Evolutionary conservation across 2,113 vertebrate species (phyloP), one percentile per base, ranked within the genome.

Genomic region (Xiphias gladius): DNA sequence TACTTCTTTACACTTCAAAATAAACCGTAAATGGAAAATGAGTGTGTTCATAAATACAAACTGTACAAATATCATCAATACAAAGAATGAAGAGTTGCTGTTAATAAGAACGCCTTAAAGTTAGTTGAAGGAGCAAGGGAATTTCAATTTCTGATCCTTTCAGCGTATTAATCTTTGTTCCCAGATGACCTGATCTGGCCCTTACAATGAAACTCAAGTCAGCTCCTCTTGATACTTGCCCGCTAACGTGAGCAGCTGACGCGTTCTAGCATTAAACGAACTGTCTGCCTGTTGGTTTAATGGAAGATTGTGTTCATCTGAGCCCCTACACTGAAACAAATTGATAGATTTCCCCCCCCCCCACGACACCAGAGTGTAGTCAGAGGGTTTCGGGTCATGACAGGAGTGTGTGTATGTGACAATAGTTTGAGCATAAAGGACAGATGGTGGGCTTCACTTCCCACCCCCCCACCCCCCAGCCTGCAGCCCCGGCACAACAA

Each of bases 381-480:
- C 46, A 59, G 55, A 55, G 35, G 17, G 70, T 32, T 13, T 66
- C 73, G 73, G 81, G 84, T 86, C 76, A 77, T 28, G 68, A 61
- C 9, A 59, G 69, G 66, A 46, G 75, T 79, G 79, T 74, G 80
- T 73, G 77, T 64, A 52, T 4, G 43, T 63, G 75, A 94, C 92
- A 94, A 94, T 92, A 54, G 91, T 88, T 76, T 52, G 54, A 82
- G 20, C 59, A 87, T 73, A 92, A 94, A 83, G 86, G 89, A 88
- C 92, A 93, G 91, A 94, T 93, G 94, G 93, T 85, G 82, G 84
- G 85, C 76, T 75, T 64, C 83, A 85, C 76, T 82, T 77, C 78
- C 66, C 69, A 28, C 74, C 83, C 79, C 26, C 30, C 74, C 77
- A 3, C 37, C 37, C 37, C 37, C 7, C 37, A 39, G 52, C 62